These are phyloP conservation scores for Coregonus suidteri DNA, from an alignment of 2,797 vertebrate genomes.

Conservation along the genomic window DNA sequence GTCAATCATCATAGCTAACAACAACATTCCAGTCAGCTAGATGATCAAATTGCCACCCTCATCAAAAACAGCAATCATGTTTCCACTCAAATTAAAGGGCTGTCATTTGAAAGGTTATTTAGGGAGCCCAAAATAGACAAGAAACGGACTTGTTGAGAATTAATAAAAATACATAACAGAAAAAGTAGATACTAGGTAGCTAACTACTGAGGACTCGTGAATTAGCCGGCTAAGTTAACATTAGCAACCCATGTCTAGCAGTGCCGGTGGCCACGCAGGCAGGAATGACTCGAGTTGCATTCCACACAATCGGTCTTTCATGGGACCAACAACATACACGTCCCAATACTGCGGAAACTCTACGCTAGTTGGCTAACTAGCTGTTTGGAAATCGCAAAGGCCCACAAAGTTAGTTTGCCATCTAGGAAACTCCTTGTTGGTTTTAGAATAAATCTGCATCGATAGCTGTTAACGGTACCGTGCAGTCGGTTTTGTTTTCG, in stretches of 20 bases:
- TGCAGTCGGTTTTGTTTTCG: too few relatives aligned
- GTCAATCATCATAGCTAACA: background rate
- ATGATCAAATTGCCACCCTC: background rate
- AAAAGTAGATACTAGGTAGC: too few relatives aligned
- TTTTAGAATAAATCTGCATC: too few relatives aligned
- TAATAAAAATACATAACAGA: too few relatives aligned
- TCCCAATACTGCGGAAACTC: too few relatives aligned
- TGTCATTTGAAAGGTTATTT: background rate
- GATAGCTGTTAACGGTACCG: too few relatives aligned
- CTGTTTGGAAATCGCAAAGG: too few relatives aligned
- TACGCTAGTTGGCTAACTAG: background rate
- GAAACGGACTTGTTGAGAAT: too few relatives aligned
- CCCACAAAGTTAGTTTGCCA: too few relatives aligned
- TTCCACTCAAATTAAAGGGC: background rate
- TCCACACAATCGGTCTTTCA: conserved; percentile 64
- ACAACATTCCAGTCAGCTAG: background rate
- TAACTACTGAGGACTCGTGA: background rate
- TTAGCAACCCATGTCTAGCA: too few relatives aligned
- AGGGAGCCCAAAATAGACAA: background rate
- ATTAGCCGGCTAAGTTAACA: background rate
- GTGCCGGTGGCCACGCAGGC: conserved; percentile 62
- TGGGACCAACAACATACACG: conserved; percentile 9
- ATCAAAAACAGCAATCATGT: background rate
- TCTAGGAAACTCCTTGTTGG: too few relatives aligned
- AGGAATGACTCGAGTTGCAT: conserved; percentile 1